These are phyloP conservation scores for Melanostoma mellinum DNA, from an alignment of 2,888 invertebrate genomes.

Conservation along the genomic window DNA sequence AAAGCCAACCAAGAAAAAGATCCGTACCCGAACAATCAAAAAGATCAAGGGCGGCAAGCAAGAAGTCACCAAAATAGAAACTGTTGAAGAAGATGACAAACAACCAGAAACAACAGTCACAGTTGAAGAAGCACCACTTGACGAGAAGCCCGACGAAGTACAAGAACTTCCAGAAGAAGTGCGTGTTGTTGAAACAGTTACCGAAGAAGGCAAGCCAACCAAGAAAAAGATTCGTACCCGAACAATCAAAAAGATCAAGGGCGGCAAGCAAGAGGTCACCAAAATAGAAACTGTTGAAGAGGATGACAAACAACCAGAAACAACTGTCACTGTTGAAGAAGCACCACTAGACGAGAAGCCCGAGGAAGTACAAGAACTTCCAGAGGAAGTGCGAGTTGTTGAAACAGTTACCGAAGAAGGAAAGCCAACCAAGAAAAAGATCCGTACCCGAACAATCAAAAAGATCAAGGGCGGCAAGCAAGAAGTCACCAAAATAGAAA, in stretches of 20 bases:
- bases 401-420: conserved; percentile 71
- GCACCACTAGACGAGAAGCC: conserved; percentile 2
- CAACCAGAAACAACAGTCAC: conserved; percentile 76
- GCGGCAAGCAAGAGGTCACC: conserved; percentile 50
- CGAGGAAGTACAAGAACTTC: conserved; percentile 8
- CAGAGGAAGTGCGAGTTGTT: not conserved
- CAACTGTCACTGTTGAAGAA: conserved; percentile 13
- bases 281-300: conserved; percentile 52
- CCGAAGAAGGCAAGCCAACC: conserved; percentile 43
- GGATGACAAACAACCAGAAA: conserved; percentile 41
- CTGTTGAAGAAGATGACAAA: conserved; percentile 55
- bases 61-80: conserved; percentile 48
- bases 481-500: conserved; percentile 81
- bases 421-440: conserved; percentile 76
- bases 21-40: conserved; percentile 44
- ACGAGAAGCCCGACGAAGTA: conserved; percentile 73
- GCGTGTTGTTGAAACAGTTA: conserved; percentile 28
- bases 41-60: conserved; percentile 48
- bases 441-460: conserved; percentile 78
- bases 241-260: conserved; percentile 46
- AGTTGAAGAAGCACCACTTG: conserved; percentile 75
- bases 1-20: conserved; percentile 36
- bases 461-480: conserved; percentile 79
- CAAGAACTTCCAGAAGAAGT: conserved; percentile 78
- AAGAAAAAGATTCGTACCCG: conserved; percentile 47